These are phyloP conservation scores for Pantala flavescens DNA, from an alignment of 1,140 invertebrate species.

Conservation along the genomic window DNA sequence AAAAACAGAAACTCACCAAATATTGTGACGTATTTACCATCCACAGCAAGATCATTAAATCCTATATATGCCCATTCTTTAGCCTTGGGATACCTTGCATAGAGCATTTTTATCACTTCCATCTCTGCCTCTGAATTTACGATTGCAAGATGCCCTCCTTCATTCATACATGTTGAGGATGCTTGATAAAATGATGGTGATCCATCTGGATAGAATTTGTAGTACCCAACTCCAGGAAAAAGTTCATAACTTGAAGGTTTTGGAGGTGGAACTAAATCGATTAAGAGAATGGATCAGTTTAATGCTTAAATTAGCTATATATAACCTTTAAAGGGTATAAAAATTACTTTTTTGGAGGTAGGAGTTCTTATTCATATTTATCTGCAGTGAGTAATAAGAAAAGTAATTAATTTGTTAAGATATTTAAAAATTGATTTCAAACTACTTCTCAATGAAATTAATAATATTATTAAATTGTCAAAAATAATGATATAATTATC, in stretches of 20 bases:
- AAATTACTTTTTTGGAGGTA: too few relatives aligned
- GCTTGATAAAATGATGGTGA: conserved; percentile 32
- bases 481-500: too few relatives aligned
- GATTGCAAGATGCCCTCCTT: conserved; percentile 31
- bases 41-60: background rate
- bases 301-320: too few relatives aligned
- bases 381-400: too few relatives aligned
- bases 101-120: background rate
- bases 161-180: conserved; percentile 29
- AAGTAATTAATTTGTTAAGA: too few relatives aligned
- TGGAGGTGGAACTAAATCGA: background rate
- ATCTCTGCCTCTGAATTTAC: conserved; percentile 31
- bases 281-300: too few relatives aligned
- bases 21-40: background rate
- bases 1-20: background rate
- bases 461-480: too few relatives aligned
- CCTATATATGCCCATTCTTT: background rate
- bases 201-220: conserved; percentile 33
- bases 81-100: background rate
- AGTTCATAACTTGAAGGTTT: conserved; percentile 16
- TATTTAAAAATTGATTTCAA: too few relatives aligned
- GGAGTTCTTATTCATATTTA: too few relatives aligned
- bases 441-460: too few relatives aligned
- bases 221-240: conserved; percentile 25
- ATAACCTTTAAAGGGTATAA: too few relatives aligned